Conservation (phyloP, 2,113 vertebrate species). For the Callorhinus ursinus region DNA sequence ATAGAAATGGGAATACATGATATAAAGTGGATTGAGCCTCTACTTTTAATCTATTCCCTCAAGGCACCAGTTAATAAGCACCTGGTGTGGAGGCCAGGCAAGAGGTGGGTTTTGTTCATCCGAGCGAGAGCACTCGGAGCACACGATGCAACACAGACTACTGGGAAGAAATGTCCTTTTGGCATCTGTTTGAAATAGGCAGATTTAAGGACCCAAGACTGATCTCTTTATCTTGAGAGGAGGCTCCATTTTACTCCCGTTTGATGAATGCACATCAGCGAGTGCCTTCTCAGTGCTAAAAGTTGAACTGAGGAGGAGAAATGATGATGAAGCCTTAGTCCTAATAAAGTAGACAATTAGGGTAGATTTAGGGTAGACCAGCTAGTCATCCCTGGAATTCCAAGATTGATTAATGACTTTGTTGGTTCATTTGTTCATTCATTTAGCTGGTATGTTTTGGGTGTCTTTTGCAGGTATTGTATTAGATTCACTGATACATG, state of each 20-base stretch:
- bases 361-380: background rate
- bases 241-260: background rate
- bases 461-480: background rate
- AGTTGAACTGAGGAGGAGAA: background rate
- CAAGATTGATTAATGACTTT: background rate
- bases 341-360: background rate
- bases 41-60: background rate
- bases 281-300: background rate
- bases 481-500: background rate
- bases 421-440: slow-evolving; percentile 11
- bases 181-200: background rate
- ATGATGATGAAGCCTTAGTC: background rate
- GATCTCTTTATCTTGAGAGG: slow-evolving; percentile 7
- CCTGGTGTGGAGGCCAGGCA: background rate
- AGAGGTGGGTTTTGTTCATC: slow-evolving; percentile 39
- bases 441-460: background rate
- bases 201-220: background rate
- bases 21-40: background rate
- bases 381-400: background rate
- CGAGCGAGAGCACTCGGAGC: background rate
- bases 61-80: slow-evolving; percentile 62
- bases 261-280: background rate
- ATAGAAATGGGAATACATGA: slow-evolving; percentile 28
- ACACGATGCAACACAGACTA: slow-evolving; percentile 35
- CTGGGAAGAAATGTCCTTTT: slow-evolving; percentile 52